Evolutionary conservation across 2,113 vertebrate species (phyloP).

Genomic region (Rattus rattus): DNA sequence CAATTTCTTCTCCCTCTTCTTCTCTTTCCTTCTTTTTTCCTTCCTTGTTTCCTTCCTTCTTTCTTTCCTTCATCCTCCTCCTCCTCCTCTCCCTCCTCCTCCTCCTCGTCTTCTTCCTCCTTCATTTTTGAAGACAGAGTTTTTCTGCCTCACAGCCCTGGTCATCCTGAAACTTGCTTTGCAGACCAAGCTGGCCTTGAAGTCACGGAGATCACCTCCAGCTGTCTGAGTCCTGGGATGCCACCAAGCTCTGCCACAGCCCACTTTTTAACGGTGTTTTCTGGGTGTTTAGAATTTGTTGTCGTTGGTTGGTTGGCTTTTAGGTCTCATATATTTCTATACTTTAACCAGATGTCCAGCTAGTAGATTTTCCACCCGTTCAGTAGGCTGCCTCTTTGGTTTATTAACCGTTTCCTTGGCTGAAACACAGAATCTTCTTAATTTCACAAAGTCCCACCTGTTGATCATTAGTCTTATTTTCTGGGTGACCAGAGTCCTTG

Average conservation of each 20-base stretch:
- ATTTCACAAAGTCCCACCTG: neutral
- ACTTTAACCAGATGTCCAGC: neutral
- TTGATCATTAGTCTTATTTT: neutral
- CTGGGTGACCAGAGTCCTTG: neutral
- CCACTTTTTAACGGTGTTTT: neutral
- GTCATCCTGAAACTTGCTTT: neutral
- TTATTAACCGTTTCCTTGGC: neutral
- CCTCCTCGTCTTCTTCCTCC: neutral
- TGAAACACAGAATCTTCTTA: neutral
- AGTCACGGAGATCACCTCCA: neutral
- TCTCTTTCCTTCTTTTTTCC: neutral
- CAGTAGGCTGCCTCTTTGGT: neutral
- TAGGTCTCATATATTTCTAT: too few species aligned
- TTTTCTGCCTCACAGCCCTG: neutral
- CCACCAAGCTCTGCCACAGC: neutral
- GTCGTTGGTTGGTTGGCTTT: neutral
- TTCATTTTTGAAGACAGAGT: neutral
- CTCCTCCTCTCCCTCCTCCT: neutral
- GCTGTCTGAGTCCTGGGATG: neutral
- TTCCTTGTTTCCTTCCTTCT: neutral
- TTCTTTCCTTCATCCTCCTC: accelerated
- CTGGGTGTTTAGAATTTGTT: neutral
- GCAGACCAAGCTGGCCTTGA: neutral
- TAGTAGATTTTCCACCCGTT: neutral
- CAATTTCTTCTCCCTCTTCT: neutral